Conservation (phyloP, 2,797 vertebrate genomes). For the Phoebastria nigripes region DNA sequence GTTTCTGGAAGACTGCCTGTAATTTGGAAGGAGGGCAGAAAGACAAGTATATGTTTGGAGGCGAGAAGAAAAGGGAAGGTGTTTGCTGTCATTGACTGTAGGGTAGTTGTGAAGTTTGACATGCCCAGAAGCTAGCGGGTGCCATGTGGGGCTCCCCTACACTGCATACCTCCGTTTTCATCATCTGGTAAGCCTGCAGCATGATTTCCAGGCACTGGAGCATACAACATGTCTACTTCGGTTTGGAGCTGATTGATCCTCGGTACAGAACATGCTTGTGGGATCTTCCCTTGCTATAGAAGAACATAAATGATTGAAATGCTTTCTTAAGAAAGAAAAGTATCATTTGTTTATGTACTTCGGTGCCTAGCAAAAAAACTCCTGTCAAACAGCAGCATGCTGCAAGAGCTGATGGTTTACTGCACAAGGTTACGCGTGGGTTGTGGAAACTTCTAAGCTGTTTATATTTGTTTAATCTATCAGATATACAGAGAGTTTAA, state of each 20-base stretch:
- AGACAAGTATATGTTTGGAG: slow-evolving; percentile 72
- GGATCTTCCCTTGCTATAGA: slow-evolving; percentile 74
- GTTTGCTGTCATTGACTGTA: slow-evolving; percentile 81
- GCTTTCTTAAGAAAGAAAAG: slow-evolving; percentile 69
- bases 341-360: slow-evolving; percentile 72
- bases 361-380: slow-evolving; percentile 53
- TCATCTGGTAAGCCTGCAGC: slow-evolving; percentile 88
- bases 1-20: slow-evolving; percentile 76
- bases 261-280: slow-evolving; percentile 74
- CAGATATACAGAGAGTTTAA: slow-evolving; percentile 24
- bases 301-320: slow-evolving; percentile 81
- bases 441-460: slow-evolving; percentile 27
- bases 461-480: slow-evolving; percentile 38
- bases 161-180: slow-evolving; percentile 82
- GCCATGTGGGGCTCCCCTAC: slow-evolving; percentile 83
- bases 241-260: slow-evolving; percentile 92
- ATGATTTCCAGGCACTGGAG: slow-evolving; percentile 83
- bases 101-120: slow-evolving; percentile 81
- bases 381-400: slow-evolving; percentile 11
- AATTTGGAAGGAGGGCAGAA: slow-evolving; percentile 69
- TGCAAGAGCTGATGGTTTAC: slow-evolving; percentile 12
- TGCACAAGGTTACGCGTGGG: background rate
- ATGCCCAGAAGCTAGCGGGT: slow-evolving; percentile 80
- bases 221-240: slow-evolving; percentile 81
- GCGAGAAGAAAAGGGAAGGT: slow-evolving; percentile 74